Conservation (phyloP, 2,888 invertebrate species). For the Biston stratarius region DNA sequence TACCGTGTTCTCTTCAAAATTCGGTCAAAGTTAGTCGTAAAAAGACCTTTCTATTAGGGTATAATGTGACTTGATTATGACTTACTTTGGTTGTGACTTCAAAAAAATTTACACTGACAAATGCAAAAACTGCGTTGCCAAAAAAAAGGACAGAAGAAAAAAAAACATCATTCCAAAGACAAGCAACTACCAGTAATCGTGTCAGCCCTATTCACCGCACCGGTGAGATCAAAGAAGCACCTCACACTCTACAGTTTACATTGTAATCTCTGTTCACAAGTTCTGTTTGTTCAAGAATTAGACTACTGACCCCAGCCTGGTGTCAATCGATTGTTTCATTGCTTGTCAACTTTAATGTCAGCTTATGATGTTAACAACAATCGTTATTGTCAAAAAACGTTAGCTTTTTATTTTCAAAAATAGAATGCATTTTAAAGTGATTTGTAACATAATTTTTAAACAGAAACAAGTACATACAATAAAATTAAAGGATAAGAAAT, state of each 20-base stretch:
- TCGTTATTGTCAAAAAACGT: neutral
- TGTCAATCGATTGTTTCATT: slow-evolving; percentile 58
- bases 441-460: too few relatives aligned
- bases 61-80: too few relatives aligned
- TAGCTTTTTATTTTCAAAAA: neutral
- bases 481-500: too few relatives aligned
- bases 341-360: slow-evolving; percentile 18
- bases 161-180: too few relatives aligned
- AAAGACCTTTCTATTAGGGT: too few relatives aligned
- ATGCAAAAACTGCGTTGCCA: too few relatives aligned
- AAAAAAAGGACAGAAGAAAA: too few relatives aligned
- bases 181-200: neutral
- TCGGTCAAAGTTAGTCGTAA: too few relatives aligned
- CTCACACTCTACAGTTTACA: slow-evolving; percentile 72
- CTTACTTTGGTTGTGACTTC: too few relatives aligned
- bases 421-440: neutral
- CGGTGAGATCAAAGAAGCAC: slow-evolving; percentile 79
- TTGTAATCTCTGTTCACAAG: slow-evolving; percentile 70
- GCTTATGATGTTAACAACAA: slow-evolving; percentile 18
- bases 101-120: too few relatives aligned
- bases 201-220: slow-evolving; percentile 63
- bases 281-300: slow-evolving; percentile 69
- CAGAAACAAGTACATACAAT: too few relatives aligned
- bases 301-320: slow-evolving; percentile 65
- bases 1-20: too few relatives aligned